These are phyloP conservation scores for Nipponia nippon DNA, from an alignment of 2,113 vertebrate species.

Conservation along the genomic window DNA sequence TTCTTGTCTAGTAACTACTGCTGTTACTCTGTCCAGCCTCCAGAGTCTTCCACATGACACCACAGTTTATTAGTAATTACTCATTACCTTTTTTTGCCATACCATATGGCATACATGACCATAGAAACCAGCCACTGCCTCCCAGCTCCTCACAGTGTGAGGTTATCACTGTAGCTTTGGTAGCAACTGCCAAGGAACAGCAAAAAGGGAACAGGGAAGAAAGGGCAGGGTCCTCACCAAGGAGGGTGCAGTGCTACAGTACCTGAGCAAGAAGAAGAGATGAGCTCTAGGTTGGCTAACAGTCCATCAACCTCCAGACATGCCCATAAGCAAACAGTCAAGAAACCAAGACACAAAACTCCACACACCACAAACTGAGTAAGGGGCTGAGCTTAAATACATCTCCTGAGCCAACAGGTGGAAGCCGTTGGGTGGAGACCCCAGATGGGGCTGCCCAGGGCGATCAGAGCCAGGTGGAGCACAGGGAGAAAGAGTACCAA, in stretches of 20 bases:
- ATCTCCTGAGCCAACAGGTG: neutral
- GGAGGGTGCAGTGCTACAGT: accelerated
- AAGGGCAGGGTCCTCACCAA: neutral
- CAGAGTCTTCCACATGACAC: accelerated
- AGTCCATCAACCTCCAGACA: accelerated
- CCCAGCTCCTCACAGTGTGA: accelerated
- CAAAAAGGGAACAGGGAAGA: neutral
- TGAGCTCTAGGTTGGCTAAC: accelerated
- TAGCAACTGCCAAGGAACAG: neutral
- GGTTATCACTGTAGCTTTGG: neutral
- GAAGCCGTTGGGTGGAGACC: neutral
- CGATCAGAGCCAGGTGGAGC: neutral
- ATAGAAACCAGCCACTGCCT: neutral
- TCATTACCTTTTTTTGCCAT: neutral
- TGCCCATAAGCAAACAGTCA: accelerated
- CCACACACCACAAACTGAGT: accelerated
- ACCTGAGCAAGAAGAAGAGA: neutral
- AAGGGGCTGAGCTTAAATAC: neutral
- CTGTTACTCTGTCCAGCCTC: neutral
- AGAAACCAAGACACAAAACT: accelerated
- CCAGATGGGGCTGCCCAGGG: neutral
- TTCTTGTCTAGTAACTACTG: neutral
- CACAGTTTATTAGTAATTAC: accelerated
- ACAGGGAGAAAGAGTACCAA: neutral
- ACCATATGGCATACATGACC: accelerated